phyloP scores from a whole-genome alignment of 2,888 invertebrate species.

The Heliconius ethilla region DNA sequence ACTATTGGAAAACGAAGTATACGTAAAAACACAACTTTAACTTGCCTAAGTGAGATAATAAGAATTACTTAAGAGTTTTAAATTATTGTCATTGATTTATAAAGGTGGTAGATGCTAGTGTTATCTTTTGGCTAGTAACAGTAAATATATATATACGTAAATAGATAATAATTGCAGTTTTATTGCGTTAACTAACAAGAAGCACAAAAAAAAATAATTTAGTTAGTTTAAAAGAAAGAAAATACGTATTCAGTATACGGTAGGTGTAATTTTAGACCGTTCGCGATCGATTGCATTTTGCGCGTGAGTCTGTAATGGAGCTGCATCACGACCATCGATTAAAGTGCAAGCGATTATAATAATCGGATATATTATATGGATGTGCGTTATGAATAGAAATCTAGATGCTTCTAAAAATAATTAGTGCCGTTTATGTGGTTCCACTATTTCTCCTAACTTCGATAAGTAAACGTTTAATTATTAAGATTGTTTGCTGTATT shows the following conservation, averaged over 20 bases:
- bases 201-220: conserved; percentile 63
- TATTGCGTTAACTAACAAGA: conserved; percentile 61
- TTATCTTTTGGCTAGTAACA: conserved; percentile 77
- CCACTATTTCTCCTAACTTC: conserved; percentile 56
- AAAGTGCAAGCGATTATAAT: conserved; percentile 44
- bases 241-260: conserved; percentile 81
- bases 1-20: conserved; percentile 81
- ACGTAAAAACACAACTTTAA: conserved; percentile 82
- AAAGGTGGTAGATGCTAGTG: conserved; percentile 77
- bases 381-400: conserved; percentile 71
- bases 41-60: conserved; percentile 82
- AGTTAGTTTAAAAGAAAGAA: conserved; percentile 71
- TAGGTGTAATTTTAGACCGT: conserved; percentile 69
- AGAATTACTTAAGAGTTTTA: conserved; percentile 78
- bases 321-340: conserved; percentile 40
- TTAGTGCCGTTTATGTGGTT: conserved; percentile 64
- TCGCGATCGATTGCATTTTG: conserved; percentile 54
- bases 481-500: conserved; percentile 68
- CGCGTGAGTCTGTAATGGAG: conserved; percentile 41
- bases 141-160: conserved; percentile 66
- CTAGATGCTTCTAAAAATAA: conserved; percentile 73
- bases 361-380: conserved; percentile 61
- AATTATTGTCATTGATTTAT: conserved; percentile 79
- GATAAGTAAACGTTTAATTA: conserved; percentile 53
- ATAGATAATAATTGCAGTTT: conserved; percentile 64